These are phyloP conservation scores for Drosophila kanapiae DNA, from an alignment of 1,140 invertebrate species.

Conservation along the genomic window DNA sequence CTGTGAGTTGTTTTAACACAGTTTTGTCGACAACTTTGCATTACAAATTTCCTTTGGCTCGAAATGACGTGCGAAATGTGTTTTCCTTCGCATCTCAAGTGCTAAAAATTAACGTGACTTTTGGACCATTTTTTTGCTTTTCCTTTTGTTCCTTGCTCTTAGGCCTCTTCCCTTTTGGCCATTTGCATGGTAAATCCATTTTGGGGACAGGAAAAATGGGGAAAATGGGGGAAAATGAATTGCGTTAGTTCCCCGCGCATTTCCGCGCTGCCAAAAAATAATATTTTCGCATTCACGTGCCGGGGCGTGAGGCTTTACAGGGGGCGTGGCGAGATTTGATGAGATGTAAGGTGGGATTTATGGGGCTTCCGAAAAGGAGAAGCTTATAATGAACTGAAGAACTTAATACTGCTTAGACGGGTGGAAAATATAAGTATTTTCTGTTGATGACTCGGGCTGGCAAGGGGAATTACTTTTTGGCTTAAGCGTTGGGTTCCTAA, in stretches of 20 bases:
- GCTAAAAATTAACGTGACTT: conserved; percentile 72
- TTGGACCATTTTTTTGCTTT: conserved; percentile 33
- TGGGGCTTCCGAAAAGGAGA: conserved; percentile 5
- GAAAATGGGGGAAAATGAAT: conserved; percentile 51
- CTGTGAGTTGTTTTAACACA: conserved; percentile 61
- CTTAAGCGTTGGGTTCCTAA: not conserved
- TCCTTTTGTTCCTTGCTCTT: conserved; percentile 6
- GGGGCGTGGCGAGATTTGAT: conserved; percentile 6
- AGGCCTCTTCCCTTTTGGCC: conserved; percentile 12
- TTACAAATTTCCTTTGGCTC: conserved; percentile 65
- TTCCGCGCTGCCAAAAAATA: conserved; percentile 30
- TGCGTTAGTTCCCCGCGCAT: conserved; percentile 27
- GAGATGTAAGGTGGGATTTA: conserved; percentile 21
- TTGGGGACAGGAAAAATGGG: conserved; percentile 30
- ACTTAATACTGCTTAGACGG: conserved; percentile 4
- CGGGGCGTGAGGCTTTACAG: conserved; percentile 5
- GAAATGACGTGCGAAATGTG: conserved; percentile 70
- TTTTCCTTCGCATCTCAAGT: conserved; percentile 49
- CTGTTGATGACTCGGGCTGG: not conserved
- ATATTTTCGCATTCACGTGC: conserved; percentile 27
- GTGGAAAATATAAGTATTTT: not conserved
- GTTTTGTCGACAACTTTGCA: conserved; percentile 70
- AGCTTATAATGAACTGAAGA: conserved; percentile 28
- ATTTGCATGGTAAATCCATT: conserved; percentile 74
- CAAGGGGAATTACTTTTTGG: not conserved